Conservation (phyloP, 2,113 vertebrate species). For the Brienomyrus brachyistius region DNA sequence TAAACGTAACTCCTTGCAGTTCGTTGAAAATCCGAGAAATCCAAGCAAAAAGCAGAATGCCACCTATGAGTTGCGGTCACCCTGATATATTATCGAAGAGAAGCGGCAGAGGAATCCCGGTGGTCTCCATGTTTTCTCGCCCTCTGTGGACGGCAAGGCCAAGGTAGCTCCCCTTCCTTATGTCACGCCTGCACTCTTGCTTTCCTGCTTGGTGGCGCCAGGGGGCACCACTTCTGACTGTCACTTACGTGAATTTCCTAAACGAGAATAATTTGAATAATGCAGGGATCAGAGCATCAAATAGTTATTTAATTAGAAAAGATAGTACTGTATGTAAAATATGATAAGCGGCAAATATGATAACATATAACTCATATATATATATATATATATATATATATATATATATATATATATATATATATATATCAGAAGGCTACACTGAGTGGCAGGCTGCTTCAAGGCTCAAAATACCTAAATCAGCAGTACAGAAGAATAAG, state of each 20-base stretch:
- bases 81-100: not conserved
- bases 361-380: not conserved
- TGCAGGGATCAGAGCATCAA: not conserved
- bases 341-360: no score
- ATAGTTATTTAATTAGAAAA: not conserved
- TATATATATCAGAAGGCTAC: not conserved
- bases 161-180: not conserved
- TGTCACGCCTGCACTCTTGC: not conserved
- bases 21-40: not conserved
- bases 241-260: not conserved
- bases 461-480: no score
- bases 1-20: not conserved
- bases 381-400: not conserved
- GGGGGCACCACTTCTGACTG: not conserved
- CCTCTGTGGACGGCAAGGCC: not conserved
- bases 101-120: not conserved
- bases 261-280: not conserved
- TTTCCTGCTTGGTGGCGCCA: not conserved
- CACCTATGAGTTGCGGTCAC: not conserved
- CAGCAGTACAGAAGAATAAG: no score
- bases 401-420: no score
- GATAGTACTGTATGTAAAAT: not conserved
- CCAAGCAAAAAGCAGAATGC: not conserved
- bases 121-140: not conserved
- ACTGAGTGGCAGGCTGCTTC: no score